phyloP scores from a whole-genome alignment of 2,888 invertebrate species.

The Notodonta ziczac region DNA sequence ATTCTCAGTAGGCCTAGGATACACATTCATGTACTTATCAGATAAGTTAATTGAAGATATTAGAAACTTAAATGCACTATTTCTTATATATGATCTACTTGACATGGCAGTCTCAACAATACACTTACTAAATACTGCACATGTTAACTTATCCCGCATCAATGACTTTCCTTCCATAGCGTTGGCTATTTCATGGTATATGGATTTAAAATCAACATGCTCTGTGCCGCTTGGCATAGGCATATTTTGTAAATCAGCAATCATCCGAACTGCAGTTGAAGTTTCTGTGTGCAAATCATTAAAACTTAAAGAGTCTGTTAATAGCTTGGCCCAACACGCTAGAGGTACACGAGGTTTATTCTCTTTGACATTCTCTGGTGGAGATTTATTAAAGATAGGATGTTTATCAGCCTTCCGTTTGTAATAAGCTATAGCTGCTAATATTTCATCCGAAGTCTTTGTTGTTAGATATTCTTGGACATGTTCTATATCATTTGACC shows the following conservation, averaged over 20 bases:
- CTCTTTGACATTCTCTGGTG: background rate
- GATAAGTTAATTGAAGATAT: slow-evolving; percentile 49
- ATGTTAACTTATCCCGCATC: slow-evolving; percentile 41
- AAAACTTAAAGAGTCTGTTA: slow-evolving; percentile 53
- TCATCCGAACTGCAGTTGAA: slow-evolving; percentile 60
- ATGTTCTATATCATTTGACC: slow-evolving; percentile 44
- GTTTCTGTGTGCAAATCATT: slow-evolving; percentile 64
- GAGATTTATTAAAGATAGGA: slow-evolving; percentile 17
- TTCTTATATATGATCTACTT: slow-evolving; percentile 60
- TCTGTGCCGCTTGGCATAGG: slow-evolving; percentile 50
- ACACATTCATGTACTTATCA: slow-evolving; percentile 42
- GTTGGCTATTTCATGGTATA: slow-evolving; percentile 68
- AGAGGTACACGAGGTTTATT: slow-evolving; percentile 50
- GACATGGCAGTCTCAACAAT: slow-evolving; percentile 64
- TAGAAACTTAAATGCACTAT: slow-evolving; percentile 42
- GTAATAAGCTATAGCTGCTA: slow-evolving; percentile 53
- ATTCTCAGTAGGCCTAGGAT: slow-evolving; percentile 49
- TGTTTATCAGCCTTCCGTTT: slow-evolving; percentile 43
- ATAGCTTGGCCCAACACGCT: slow-evolving; percentile 61
- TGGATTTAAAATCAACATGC: slow-evolving; percentile 59
- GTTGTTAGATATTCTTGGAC: slow-evolving; percentile 46
- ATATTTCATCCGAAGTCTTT: slow-evolving; percentile 55
- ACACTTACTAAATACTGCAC: slow-evolving; percentile 58
- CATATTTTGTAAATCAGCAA: slow-evolving; percentile 69
- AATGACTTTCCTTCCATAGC: slow-evolving; percentile 71